Evolutionary conservation across 1,140 invertebrate species (phyloP).

Genomic region (Andricus grossulariae): DNA sequence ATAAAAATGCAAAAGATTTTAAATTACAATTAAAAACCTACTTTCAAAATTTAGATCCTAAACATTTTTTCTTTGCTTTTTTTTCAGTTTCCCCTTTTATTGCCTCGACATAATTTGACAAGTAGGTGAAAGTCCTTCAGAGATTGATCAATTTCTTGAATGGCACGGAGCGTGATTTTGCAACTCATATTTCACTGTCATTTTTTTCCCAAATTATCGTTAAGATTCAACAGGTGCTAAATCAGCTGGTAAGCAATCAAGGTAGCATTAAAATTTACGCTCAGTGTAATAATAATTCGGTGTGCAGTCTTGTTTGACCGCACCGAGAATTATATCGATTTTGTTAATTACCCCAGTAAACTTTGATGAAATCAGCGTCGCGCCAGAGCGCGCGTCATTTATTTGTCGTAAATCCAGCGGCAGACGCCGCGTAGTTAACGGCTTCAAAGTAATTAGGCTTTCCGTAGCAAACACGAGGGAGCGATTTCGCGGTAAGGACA

Average conservation of each 20-base stretch:
- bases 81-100: no score
- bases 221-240: constrained; percentile 24
- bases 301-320: neutral
- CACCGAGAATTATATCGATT: neutral
- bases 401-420: constrained; percentile 54
- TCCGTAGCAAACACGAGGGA: constrained; percentile 40
- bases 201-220: constrained; percentile 20
- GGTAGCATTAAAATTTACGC: neutral
- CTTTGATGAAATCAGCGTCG: constrained; percentile 40
- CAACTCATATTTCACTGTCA: constrained; percentile 20
- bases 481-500: constrained; percentile 50
- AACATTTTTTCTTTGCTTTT: no score
- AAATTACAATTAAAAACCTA: no score
- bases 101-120: no score
- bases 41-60: no score
- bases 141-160: no score
- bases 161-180: neutral
- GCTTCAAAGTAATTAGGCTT: constrained; percentile 62
- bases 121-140: no score
- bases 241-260: constrained; percentile 26
- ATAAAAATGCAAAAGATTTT: no score
- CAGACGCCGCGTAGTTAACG: constrained; percentile 36
- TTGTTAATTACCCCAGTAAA: constrained; percentile 19
- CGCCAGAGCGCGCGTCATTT: constrained; percentile 49
- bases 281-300: constrained; percentile 10